Evolutionary conservation across 2,113 vertebrate genomes (phyloP).

Genomic region (Leptosomus discolor): DNA sequence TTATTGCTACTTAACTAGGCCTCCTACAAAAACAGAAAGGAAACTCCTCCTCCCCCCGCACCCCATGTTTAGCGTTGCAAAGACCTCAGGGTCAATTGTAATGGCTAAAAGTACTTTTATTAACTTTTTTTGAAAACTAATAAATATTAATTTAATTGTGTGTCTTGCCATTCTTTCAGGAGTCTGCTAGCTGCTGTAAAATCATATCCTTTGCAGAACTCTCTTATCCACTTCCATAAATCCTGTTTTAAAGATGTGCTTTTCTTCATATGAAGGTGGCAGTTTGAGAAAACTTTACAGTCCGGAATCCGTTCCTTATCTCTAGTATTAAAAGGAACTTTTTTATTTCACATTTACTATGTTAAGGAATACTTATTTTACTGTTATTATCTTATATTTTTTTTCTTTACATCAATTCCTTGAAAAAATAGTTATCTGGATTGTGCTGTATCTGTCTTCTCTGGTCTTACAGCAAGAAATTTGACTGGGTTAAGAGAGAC

Average conservation of each 20-base stretch:
- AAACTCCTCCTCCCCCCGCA: neutral
- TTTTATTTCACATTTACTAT: neutral
- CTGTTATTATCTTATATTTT: neutral
- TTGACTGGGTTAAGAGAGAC: neutral
- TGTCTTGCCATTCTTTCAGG: neutral
- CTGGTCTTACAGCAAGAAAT: neutral
- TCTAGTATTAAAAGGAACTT: neutral
- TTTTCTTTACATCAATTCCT: too few relatives aligned
- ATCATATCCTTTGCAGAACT: neutral
- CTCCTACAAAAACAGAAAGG: neutral
- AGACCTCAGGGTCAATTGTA: neutral
- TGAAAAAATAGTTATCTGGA: too few relatives aligned
- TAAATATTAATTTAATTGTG: neutral
- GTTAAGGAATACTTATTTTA: neutral
- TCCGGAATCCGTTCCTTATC: neutral
- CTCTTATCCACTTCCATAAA: neutral
- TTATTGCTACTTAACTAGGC: neutral
- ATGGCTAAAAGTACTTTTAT: neutral
- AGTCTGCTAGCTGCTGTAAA: neutral
- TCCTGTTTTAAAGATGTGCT: neutral
- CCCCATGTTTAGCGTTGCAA: neutral
- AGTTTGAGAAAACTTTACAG: neutral
- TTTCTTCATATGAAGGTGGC: neutral
- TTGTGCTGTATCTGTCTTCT: neutral
- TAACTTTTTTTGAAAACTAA: neutral